Conservation (phyloP, 2,888 invertebrate species). For the Noctuana brunneofusca region DNA sequence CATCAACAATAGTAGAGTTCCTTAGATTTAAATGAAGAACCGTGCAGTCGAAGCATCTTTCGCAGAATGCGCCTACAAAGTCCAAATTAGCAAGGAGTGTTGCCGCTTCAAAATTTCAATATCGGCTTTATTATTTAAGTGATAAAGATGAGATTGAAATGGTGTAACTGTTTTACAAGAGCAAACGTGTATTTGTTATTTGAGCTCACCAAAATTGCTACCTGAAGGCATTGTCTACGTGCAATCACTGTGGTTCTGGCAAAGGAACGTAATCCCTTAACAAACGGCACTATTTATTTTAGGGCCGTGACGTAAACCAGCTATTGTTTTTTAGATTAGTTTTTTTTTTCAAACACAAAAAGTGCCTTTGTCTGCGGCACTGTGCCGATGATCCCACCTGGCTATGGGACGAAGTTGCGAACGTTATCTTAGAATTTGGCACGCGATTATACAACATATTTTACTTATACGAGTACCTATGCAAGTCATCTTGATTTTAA, state of each 20-base stretch:
- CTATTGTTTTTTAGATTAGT: constrained; percentile 57
- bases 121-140: not conserved
- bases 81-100: constrained; percentile 36
- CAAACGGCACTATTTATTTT: constrained; percentile 71
- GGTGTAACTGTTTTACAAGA: constrained; percentile 28
- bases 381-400: constrained; percentile 28
- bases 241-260: constrained; percentile 63
- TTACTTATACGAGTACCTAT: too few relatives aligned
- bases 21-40: constrained; percentile 45
- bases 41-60: constrained; percentile 49
- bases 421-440: constrained; percentile 21
- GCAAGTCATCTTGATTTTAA: too few relatives aligned
- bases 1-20: constrained; percentile 43
- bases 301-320: constrained; percentile 69
- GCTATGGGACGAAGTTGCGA: constrained; percentile 12
- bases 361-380: constrained; percentile 14
- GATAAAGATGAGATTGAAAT: constrained; percentile 22
- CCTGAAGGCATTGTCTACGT: constrained; percentile 72
- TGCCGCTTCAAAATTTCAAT: constrained; percentile 1
- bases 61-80: constrained; percentile 49
- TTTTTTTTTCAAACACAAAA: constrained; percentile 19
- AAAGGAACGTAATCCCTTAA: constrained; percentile 67
- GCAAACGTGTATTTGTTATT: constrained; percentile 46
- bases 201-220: constrained; percentile 60
- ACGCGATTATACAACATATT: constrained; percentile 12